A percentile compares a stretch with the other conserved stretches of the same genome.
These are phyloP conservation scores for Lerema accius DNA, from an alignment of 1,140 invertebrate species.

Conservation along the genomic window DNA sequence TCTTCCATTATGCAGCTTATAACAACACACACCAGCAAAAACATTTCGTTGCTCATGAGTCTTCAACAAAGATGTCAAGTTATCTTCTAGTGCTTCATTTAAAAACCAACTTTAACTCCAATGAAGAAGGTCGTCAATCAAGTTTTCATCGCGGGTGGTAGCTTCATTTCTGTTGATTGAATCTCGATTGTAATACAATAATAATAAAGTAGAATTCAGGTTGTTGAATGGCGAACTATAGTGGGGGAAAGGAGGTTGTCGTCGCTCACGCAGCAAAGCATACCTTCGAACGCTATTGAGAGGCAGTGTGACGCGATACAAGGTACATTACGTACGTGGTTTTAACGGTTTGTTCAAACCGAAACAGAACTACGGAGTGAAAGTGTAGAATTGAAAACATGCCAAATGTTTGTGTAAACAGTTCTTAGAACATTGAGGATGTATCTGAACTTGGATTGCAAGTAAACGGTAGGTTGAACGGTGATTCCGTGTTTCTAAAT, in stretches of 20 bases:
- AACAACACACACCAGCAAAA: background rate
- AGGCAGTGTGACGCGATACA: slow-evolving; percentile 49
- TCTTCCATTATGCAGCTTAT: background rate
- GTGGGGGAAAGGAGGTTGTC: slow-evolving; percentile 50
- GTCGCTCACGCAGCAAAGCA: slow-evolving; percentile 46
- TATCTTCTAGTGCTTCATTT: background rate
- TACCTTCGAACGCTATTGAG: no score
- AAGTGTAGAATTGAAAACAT: slow-evolving; percentile 52
- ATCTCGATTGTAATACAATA: background rate
- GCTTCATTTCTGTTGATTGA: background rate
- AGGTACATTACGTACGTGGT: slow-evolving; percentile 38
- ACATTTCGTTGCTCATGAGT: slow-evolving; percentile 12
- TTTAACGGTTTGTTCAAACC: slow-evolving; percentile 58
- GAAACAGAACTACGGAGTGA: slow-evolving; percentile 60
- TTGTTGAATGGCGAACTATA: background rate
- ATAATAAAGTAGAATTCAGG: background rate
- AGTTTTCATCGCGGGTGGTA: background rate
- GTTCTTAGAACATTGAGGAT: slow-evolving; percentile 1
- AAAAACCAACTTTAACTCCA: background rate
- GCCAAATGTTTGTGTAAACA: slow-evolving; percentile 46
- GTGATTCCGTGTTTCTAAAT: slow-evolving; percentile 19
- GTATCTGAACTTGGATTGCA: slow-evolving; percentile 22
- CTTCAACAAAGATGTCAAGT: slow-evolving; percentile 25
- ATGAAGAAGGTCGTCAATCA: slow-evolving; percentile 1
- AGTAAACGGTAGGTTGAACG: slow-evolving; percentile 40